These are phyloP conservation scores for Drosophila suboccidentalis DNA, from an alignment of 2,888 invertebrate genomes.

Conservation along the genomic window DNA sequence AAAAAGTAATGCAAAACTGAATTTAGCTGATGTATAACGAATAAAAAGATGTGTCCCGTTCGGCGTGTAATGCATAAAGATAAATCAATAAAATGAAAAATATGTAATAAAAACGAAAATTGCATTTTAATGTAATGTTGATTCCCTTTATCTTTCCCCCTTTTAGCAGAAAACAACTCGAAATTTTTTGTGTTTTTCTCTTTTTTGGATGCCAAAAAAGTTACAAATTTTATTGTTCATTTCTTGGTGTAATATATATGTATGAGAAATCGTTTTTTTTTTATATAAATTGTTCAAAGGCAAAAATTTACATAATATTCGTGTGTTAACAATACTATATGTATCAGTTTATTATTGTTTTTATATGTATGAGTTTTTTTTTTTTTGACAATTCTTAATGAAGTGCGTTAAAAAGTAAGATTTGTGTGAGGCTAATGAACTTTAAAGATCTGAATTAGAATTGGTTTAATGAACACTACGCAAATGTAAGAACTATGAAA, in stretches of 20 bases:
- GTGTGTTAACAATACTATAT: slow-evolving; percentile 2
- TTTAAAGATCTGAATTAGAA: slow-evolving; percentile 15
- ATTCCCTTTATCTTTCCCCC: background rate
- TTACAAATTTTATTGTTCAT: slow-evolving; percentile 67
- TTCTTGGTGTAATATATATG: slow-evolving; percentile 53
- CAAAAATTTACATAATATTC: slow-evolving; percentile 65
- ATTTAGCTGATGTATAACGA: slow-evolving; percentile 75
- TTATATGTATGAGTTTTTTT: slow-evolving; percentile 9
- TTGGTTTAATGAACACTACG: slow-evolving; percentile 36
- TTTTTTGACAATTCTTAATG: slow-evolving; percentile 51
- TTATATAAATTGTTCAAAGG: slow-evolving; percentile 68
- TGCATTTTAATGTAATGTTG: background rate
- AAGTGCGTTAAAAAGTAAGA: slow-evolving; percentile 64
- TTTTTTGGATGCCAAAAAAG: slow-evolving; percentile 77
- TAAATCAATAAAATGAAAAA: slow-evolving; percentile 70
- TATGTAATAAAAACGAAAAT: slow-evolving; percentile 72
- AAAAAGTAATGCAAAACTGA: slow-evolving; percentile 52
- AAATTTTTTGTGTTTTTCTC: slow-evolving; percentile 57
- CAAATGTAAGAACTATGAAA: slow-evolving; percentile 30
- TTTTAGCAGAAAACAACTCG: background rate
- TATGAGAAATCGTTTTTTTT: slow-evolving; percentile 65
- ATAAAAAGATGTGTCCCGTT: slow-evolving; percentile 49
- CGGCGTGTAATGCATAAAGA: slow-evolving; percentile 65
- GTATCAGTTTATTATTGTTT: slow-evolving; percentile 21
- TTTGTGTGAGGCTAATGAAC: slow-evolving; percentile 30